A percentile compares a stretch with the other conserved stretches of the same genome.
These are phyloP conservation scores for Andrena camellia DNA, from an alignment of 2,888 invertebrate species.

Conservation along the genomic window DNA sequence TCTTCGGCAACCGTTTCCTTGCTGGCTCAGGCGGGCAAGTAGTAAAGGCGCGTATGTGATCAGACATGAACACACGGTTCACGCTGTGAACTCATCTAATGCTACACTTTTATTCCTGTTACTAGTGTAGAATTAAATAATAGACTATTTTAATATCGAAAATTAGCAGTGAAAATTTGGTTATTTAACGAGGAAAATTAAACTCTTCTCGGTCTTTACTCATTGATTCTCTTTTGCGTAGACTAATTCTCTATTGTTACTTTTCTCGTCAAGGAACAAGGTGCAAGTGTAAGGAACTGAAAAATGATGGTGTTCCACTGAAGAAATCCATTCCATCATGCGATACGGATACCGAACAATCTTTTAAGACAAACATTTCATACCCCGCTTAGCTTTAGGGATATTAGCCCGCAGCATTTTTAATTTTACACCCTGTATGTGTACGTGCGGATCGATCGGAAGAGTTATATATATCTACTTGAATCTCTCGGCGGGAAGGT, in stretches of 20 bases:
- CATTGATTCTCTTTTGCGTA: no score
- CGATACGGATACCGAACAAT: neutral
- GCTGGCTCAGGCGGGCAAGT: neutral
- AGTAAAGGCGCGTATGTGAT: neutral
- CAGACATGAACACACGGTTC: neutral
- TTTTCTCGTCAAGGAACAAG: no score
- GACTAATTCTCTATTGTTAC: no score
- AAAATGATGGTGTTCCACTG: no score
- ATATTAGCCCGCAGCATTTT: neutral
- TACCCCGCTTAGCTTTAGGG: neutral
- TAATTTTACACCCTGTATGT: neutral
- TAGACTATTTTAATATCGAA: neutral
- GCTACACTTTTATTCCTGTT: neutral
- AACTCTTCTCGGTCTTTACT: no score
- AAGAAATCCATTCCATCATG: neutral
- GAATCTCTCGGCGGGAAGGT: slow-evolving; percentile 23
- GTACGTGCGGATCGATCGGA: slow-evolving; percentile 40
- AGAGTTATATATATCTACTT: slow-evolving; percentile 16
- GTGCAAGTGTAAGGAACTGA: no score
- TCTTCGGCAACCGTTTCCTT: neutral
- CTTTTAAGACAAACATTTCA: neutral
- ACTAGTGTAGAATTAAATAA: neutral
- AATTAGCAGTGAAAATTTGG: no score
- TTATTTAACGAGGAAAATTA: no score
- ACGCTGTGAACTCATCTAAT: neutral